phyloP scores from a whole-genome alignment of 2,888 invertebrate genomes.

The Drosophila greeni region DNA sequence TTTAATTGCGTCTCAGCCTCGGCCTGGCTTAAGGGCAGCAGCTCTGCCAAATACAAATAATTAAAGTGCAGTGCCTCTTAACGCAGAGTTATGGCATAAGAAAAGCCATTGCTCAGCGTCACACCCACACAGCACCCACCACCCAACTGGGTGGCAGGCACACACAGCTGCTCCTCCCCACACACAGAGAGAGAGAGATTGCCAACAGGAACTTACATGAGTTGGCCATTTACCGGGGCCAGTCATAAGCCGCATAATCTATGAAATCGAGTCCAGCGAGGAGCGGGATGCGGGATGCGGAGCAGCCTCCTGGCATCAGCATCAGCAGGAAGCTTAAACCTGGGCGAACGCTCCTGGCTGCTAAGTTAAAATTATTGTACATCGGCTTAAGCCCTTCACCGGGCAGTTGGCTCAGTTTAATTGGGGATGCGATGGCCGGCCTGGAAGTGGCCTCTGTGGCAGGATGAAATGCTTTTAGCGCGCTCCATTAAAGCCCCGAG shows the following conservation, averaged over 20 bases:
- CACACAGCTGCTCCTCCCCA: slow-evolving; percentile 2
- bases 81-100: slow-evolving; percentile 37
- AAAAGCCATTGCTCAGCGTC: slow-evolving; percentile 28
- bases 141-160: not conserved
- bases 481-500: slow-evolving; percentile 43
- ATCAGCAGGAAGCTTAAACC: slow-evolving; percentile 26
- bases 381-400: slow-evolving; percentile 43
- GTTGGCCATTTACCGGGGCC: slow-evolving; percentile 46
- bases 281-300: not conserved
- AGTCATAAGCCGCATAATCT: slow-evolving; percentile 51
- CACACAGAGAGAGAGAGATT: slow-evolving; percentile 1
- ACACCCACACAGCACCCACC: slow-evolving; percentile 5
- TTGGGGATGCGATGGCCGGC: slow-evolving; percentile 16
- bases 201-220: slow-evolving; percentile 36
- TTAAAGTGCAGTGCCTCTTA: slow-evolving; percentile 43
- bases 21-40: slow-evolving; percentile 19
- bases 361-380: slow-evolving; percentile 55
- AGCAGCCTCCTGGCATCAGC: not conserved
- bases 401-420: slow-evolving; percentile 31
- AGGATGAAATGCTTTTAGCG: slow-evolving; percentile 44
- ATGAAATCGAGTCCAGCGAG: slow-evolving; percentile 39
- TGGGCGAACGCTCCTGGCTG: slow-evolving; percentile 33
- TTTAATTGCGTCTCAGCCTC: slow-evolving; percentile 14
- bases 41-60: slow-evolving; percentile 41
- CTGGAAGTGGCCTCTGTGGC: not conserved